These are phyloP conservation scores for Dendrolimus punctatus DNA, from an alignment of 1,140 invertebrate species.

Conservation along the genomic window DNA sequence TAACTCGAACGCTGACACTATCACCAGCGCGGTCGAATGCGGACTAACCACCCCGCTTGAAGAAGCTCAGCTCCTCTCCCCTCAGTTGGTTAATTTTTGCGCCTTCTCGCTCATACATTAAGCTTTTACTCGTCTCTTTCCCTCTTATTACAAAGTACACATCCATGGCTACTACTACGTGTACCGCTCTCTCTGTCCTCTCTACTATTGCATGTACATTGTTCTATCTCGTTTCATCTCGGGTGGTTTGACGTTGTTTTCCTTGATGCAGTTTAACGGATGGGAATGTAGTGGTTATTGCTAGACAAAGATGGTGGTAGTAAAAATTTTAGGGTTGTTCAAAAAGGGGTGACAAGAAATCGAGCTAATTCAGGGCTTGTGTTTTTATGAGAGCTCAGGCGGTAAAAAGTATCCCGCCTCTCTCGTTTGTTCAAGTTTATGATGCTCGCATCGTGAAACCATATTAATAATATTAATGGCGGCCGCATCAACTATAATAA, in stretches of 20 bases:
- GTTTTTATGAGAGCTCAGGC: constrained; percentile 65
- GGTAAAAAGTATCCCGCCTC: constrained; percentile 70
- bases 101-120: constrained; percentile 45
- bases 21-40: constrained; percentile 58
- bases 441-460: constrained; percentile 52
- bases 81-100: constrained; percentile 66
- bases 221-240: constrained; percentile 71
- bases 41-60: constrained; percentile 69
- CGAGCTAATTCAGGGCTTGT: constrained; percentile 68
- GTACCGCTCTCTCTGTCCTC: constrained; percentile 62
- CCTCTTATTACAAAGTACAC: constrained; percentile 41
- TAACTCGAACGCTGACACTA: constrained; percentile 35
- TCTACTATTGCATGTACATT: constrained; percentile 70
- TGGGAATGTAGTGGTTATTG: constrained; percentile 68
- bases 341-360: constrained; percentile 70
- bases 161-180: constrained; percentile 58
- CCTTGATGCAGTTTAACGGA: constrained; percentile 70
- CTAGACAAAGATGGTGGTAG: constrained; percentile 70
- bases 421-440: constrained; percentile 70
- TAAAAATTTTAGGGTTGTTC: constrained; percentile 69
- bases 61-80: constrained; percentile 66
- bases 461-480: constrained; percentile 68
- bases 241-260: constrained; percentile 66
- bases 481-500: constrained; percentile 49
- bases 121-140: constrained; percentile 51